These are phyloP conservation scores for Rhea pennata DNA, from an alignment of 2,113 vertebrate species.

Conservation along the genomic window DNA sequence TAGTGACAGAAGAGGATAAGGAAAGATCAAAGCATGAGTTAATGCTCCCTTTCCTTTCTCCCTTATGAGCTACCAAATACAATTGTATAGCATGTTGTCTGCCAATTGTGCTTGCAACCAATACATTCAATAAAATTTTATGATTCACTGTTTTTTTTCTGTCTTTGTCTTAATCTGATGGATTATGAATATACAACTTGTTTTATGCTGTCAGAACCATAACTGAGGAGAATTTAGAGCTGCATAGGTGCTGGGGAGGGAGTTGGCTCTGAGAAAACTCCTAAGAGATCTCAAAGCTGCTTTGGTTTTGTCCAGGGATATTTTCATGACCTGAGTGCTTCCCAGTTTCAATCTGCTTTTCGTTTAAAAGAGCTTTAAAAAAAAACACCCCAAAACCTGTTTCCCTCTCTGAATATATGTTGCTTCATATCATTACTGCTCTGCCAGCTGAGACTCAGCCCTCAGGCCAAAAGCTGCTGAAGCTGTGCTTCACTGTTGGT, in stretches of 20 bases:
- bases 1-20: constrained; percentile 1
- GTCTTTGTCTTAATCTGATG: constrained; percentile 27
- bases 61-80: neutral
- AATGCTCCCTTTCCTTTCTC: neutral
- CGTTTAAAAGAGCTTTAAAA: neutral
- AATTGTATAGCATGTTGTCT: neutral
- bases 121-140: neutral
- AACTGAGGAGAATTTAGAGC: neutral
- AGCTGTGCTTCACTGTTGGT: neutral
- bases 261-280: neutral
- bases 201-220: neutral
- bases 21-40: constrained; percentile 44
- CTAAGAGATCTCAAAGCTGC: neutral
- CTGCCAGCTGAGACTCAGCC: neutral
- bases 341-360: neutral
- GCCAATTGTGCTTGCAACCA: constrained; percentile 13
- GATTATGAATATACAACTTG: constrained; percentile 25
- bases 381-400: neutral
- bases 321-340: neutral
- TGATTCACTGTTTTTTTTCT: constrained; percentile 3
- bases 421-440: neutral
- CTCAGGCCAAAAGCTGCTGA: neutral
- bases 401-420: neutral
- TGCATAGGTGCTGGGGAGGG: neutral
- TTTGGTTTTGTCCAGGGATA: neutral